Percentiles rank a stretch among this genome's conserved stretches.
Evolutionary conservation across 1,140 invertebrate genomes (phyloP).

Genomic region (Trachymyrmex septentrionalis): DNA sequence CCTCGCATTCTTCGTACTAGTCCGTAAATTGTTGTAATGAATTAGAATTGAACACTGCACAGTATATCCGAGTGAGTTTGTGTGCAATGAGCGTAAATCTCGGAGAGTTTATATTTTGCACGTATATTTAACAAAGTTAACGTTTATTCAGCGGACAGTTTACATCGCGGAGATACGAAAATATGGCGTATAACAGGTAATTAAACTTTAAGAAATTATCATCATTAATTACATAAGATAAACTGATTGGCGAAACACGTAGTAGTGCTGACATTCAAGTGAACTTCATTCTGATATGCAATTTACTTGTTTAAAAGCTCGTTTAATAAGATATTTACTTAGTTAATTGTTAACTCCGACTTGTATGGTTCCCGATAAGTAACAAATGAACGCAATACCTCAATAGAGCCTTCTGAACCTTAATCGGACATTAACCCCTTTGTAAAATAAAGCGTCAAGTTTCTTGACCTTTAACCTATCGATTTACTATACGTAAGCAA

Average conservation of each 20-base stretch:
- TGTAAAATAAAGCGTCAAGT: conserved; percentile 15
- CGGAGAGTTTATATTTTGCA: conserved; percentile 5
- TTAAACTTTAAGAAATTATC: background rate
- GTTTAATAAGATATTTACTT: conserved; percentile 21
- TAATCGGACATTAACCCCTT: conserved; percentile 75
- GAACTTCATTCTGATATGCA: conserved; percentile 1
- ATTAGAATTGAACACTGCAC: background rate
- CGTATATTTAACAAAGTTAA: background rate
- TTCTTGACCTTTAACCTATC: conserved; percentile 38
- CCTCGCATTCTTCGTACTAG: background rate
- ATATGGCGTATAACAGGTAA: background rate
- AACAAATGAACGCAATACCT: conserved; percentile 69
- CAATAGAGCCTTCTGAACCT: conserved; percentile 66
- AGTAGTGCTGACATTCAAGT: background rate
- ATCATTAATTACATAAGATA: background rate
- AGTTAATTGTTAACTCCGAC: conserved; percentile 39
- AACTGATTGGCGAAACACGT: background rate
- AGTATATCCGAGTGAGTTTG: background rate
- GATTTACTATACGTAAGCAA: background rate
- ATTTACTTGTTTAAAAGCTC: conserved; percentile 29
- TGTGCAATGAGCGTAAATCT: background rate
- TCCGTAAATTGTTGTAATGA: conserved; percentile 29
- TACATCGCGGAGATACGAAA: background rate
- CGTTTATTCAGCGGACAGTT: conserved; percentile 12
- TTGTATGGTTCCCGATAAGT: conserved; percentile 68